Base-by-base conservation (phyloP, 2,888 invertebrate genomes). In the Lymantria monacha region DNA sequence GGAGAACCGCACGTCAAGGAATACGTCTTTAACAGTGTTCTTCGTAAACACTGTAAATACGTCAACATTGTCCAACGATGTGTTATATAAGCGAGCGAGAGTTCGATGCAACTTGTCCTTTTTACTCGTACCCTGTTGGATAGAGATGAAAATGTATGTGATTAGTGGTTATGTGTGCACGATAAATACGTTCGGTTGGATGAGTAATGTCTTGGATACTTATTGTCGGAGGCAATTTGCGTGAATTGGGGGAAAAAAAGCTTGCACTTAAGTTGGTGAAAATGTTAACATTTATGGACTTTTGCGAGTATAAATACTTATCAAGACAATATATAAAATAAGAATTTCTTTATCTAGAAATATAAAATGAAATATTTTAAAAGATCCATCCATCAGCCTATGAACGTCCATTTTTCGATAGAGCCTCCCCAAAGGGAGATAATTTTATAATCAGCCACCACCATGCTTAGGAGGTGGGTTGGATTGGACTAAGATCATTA, bases 11-110 rank as follows among this genome's bases (percentile, higher is more conserved):
- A 99, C 95, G 74, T 99, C 98, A 55, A 97, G 85, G 9, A 94
- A 92, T 0, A 93, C 92, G 56, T 93, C 93, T 67, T 95, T 94
- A 9, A 86, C 83, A 0, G 88, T 87, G 0, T 93, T 93, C 12
- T 95, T 94, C 64, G 93, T 93, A 31, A 97, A 93, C 0, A 99
- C 96, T 0, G 98, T 98, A 79, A 99, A 98, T 0, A 99, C 95
- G 76, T 98, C 98, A 0, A 99, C 96, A 76, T 98, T 97, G 44
- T 95, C 94, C 51, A 94, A 77, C 0, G 96, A 95, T 0, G 95
- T 95, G 72, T 96, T 96, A 66, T 98, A 93, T 45, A 96, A 93
- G 56, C 92, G 86, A 0, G 97, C 72, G 0, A 92, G 76, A 5
- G 81, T 81, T 7, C 80, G 81, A 40, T 93, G 93, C 10, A 96